phyloP scores from a whole-genome alignment of 2,888 invertebrate genomes.

The Andricus quercusramuli region DNA sequence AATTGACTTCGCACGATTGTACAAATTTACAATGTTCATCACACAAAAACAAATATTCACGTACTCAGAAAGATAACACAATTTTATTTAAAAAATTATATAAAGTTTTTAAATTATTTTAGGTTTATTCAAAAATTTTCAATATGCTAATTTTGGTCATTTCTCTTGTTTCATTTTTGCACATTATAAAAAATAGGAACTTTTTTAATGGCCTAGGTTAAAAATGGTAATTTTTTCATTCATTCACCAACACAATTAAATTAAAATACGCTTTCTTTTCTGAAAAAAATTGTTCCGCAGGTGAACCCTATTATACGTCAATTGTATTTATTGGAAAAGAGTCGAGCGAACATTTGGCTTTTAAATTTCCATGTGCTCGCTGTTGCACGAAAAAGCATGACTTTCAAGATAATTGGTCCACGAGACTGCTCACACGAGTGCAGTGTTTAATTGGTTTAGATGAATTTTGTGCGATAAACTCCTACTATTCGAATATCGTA shows the following conservation, averaged over 20 bases:
- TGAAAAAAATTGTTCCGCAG: background rate
- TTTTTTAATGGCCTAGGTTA: too few species aligned
- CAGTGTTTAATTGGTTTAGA: background rate
- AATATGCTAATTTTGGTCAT: too few species aligned
- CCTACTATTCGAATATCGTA: too few species aligned
- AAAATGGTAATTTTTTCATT: too few species aligned
- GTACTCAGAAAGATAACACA: too few species aligned
- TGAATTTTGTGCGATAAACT: too few species aligned
- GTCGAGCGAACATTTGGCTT: background rate
- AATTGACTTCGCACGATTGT: constrained; percentile 57
- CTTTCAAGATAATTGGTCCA: constrained; percentile 11
- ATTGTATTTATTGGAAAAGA: constrained; percentile 1
- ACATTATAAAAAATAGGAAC: too few species aligned
- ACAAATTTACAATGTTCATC: constrained; percentile 32
- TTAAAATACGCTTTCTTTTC: background rate
- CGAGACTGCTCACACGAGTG: constrained; percentile 5
- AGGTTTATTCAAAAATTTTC: too few species aligned
- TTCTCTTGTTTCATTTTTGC: too few species aligned
- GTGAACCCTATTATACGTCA: constrained; percentile 5
- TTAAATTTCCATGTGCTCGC: background rate
- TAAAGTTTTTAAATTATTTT: too few species aligned
- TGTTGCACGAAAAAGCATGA: background rate
- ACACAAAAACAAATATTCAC: background rate
- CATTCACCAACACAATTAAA: too few species aligned
- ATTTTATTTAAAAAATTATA: too few species aligned